These are phyloP conservation scores for Ariopsis seemanni DNA, from an alignment of 2,113 vertebrate species.

Conservation along the genomic window DNA sequence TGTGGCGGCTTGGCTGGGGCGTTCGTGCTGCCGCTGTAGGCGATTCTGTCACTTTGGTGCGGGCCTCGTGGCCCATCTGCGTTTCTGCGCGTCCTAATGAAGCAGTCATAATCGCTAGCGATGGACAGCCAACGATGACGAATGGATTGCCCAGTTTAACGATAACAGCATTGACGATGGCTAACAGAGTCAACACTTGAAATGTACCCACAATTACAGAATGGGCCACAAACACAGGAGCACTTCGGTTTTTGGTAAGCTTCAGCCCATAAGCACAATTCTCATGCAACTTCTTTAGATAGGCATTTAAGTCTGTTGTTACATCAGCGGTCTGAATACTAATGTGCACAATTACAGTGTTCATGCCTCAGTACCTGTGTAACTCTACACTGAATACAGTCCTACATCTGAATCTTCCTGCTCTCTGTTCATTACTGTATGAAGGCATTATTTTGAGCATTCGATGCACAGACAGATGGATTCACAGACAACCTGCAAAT, in stretches of 20 bases:
- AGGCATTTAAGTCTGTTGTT: background rate
- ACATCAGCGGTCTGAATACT: background rate
- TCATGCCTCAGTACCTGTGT: background rate
- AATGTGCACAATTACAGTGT: background rate
- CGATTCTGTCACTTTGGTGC: no score
- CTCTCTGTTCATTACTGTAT: background rate
- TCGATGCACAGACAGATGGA: background rate
- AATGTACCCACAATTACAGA: no score
- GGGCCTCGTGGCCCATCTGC: no score
- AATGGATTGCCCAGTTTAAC: no score
- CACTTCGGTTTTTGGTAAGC: background rate
- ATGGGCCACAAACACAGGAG: no score
- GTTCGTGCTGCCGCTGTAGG: no score
- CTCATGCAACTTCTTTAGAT: background rate
- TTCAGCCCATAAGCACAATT: background rate
- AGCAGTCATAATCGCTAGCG: no score
- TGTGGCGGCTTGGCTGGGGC: no score
- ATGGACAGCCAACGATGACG: no score
- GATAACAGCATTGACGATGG: no score
- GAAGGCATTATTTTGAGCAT: background rate
- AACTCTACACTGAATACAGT: background rate
- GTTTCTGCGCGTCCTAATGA: no score
- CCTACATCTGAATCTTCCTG: background rate
- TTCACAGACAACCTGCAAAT: background rate
- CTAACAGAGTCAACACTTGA: no score